Conservation (phyloP, 2,888 invertebrate species). For the Operophtera brumata region DNA sequence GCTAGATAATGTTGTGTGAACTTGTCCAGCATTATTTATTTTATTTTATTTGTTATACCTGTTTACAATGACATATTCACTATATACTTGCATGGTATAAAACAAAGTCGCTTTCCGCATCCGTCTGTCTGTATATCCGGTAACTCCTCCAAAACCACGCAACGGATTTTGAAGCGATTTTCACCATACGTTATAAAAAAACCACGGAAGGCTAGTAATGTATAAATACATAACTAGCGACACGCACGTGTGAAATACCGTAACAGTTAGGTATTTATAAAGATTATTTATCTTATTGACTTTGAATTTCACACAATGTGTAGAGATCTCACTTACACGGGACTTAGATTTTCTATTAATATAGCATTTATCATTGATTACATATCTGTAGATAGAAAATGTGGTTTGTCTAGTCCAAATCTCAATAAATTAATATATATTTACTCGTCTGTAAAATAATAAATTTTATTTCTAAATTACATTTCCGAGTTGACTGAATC, state of each 20-base stretch:
- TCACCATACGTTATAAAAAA: too few species aligned
- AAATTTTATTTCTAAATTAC: conserved; percentile 59
- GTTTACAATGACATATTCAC: too few species aligned
- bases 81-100: too few species aligned
- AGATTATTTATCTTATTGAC: conserved; percentile 11
- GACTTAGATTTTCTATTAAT: conserved; percentile 73
- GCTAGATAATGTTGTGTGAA: too few species aligned
- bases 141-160: too few species aligned
- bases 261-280: neutral
- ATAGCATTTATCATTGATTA: conserved; percentile 79
- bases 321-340: conserved; percentile 70
- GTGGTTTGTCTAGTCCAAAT: conserved; percentile 80
- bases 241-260: neutral
- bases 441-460: conserved; percentile 67
- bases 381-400: conserved; percentile 80
- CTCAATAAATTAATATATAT: conserved; percentile 74
- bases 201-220: too few species aligned
- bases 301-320: conserved; percentile 67
- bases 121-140: too few species aligned
- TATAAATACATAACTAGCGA: too few species aligned
- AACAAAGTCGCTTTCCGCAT: too few species aligned
- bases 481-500: conserved; percentile 74
- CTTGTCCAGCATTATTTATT: too few species aligned
- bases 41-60: too few species aligned
- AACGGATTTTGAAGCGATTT: too few species aligned